Evolutionary conservation across 2,797 vertebrate species (phyloP).

Genomic region (Gambusia yucatana): DNA sequence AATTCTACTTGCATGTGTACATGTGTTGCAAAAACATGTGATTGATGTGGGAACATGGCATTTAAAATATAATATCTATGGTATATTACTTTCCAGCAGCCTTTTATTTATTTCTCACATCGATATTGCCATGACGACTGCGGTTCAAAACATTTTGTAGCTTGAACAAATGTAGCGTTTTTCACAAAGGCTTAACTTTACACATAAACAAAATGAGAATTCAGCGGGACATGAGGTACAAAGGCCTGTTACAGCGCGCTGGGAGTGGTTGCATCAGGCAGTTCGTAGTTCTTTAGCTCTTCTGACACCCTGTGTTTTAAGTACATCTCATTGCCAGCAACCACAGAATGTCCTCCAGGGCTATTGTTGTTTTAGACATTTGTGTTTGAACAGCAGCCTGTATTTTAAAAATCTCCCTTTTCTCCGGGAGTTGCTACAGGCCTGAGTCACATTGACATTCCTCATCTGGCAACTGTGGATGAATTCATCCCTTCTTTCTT

Average conservation of each 20-base stretch:
- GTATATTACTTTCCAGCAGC: neutral
- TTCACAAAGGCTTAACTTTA: neutral
- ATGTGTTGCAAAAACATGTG: neutral
- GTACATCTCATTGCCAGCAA: constrained; percentile 20
- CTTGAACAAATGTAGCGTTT: neutral
- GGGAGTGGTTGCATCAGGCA: constrained; percentile 46
- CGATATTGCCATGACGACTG: neutral
- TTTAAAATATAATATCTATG: neutral
- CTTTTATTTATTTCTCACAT: neutral
- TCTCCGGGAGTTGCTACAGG: constrained; percentile 19
- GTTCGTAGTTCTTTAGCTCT: constrained; percentile 20
- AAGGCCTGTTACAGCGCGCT: neutral
- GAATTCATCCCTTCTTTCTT: neutral
- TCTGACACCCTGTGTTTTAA: constrained; percentile 12
- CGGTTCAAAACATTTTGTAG: neutral
- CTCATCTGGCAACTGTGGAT: constrained; percentile 6
- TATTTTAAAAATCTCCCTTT: constrained; percentile 21
- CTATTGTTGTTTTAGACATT: constrained; percentile 40
- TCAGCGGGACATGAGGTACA: neutral
- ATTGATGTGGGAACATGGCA: neutral
- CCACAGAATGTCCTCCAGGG: constrained; percentile 38
- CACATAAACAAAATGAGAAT: neutral
- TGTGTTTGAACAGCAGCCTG: constrained; percentile 39
- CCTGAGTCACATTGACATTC: neutral
- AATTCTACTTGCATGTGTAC: neutral